Evolutionary conservation across 2,797 vertebrate species (phyloP).

Genomic region (Sitta carolinensis): DNA sequence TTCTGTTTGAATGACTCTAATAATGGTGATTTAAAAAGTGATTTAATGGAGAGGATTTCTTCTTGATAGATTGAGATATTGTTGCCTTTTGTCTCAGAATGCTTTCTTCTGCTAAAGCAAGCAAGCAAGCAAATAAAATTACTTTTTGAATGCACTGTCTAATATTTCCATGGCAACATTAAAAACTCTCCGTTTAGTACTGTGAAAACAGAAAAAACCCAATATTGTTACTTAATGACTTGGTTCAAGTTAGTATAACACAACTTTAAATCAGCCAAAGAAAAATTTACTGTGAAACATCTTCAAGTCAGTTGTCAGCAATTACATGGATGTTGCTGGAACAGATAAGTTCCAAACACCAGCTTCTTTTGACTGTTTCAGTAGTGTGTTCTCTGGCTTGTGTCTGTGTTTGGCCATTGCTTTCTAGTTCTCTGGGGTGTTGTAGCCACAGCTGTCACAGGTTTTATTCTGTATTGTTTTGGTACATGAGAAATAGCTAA

Average conservation of each 20-base stretch:
- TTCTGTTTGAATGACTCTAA: constrained; percentile 16
- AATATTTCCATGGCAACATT: constrained; percentile 24
- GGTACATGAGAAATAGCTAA: neutral
- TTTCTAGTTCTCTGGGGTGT: neutral
- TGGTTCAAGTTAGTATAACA: neutral
- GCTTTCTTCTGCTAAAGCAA: constrained; percentile 14
- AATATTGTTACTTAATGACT: constrained; percentile 4
- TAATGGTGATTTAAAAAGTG: neutral
- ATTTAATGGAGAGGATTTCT: neutral
- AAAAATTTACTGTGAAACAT: neutral
- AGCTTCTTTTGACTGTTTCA: neutral
- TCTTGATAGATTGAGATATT: neutral
- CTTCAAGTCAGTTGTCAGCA: neutral
- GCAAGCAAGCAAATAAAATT: constrained; percentile 7
- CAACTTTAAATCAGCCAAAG: neutral
- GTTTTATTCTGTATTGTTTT: neutral
- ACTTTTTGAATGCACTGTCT: neutral
- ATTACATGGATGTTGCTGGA: neutral
- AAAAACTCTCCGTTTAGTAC: neutral
- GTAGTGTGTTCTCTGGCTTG: neutral
- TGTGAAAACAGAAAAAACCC: neutral
- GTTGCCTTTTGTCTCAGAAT: neutral
- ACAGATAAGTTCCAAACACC: neutral
- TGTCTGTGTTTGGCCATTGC: neutral
- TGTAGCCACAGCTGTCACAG: neutral